Base-by-base conservation (phyloP, 2,113 vertebrate species). In the Aramus guarauna region DNA sequence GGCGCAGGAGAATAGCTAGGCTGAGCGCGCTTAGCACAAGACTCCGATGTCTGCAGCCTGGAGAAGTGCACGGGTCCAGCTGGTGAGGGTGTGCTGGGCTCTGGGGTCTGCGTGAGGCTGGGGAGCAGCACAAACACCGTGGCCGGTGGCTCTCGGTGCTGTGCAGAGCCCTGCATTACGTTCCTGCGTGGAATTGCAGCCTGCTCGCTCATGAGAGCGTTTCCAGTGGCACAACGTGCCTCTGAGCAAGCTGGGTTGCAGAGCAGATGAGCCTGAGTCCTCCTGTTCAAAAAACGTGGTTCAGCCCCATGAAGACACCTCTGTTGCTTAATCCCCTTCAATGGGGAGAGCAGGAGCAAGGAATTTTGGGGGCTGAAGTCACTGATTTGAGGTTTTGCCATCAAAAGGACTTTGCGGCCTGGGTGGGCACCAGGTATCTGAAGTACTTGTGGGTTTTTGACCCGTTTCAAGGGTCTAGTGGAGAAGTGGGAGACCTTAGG, bases 21-120 rank as follows among this genome's bases (percentile, higher is more conserved):
- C 9, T 71, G 68, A 34, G 37, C 0, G 1, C 0, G 6, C 20
- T 8, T 23, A 62, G 48, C 27, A n/a, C 12, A 30, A 9, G 43
- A 27, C 9, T 6, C 32, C 11, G 11, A 7, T n/a, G 20, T 24
- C 7, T 26, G 13, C 27, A 12, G 23, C 41, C 56, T 53, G 84
- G 48, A 56, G 43, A 53, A 30, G 23, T 0, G 1, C 6, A 4
- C 0, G 3, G 32, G 14, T 18, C 13, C 7, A 2, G 58, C 19
- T 60, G 41, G 11, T 3, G 60, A 9, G 67, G 53, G 6, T 55
- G 45, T 5, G 4, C 7, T 32, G 36, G 36, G 60, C 11, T 50
- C 22, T 18, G 48, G 23, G 9, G 39, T 41, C 39, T 12, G 39
- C 39, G 39, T 23, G 41, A 16, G n/a, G 32, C 53, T 37, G 62